Evolutionary conservation across 2,113 vertebrate genomes (phyloP).

Genomic region (Octodon degus): DNA sequence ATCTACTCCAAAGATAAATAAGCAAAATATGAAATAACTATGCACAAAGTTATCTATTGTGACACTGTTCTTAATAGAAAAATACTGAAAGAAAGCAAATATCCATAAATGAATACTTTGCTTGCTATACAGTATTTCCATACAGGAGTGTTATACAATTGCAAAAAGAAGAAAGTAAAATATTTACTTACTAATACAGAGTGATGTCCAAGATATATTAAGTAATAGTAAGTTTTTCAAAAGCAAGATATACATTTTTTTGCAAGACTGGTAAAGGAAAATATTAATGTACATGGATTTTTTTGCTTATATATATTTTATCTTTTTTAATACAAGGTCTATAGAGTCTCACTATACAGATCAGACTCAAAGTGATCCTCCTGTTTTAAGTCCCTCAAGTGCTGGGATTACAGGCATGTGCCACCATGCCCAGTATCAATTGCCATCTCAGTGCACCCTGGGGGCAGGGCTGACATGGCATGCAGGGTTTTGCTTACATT

Average conservation of each 20-base stretch:
- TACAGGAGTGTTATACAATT: background rate
- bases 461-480: no score
- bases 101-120: background rate
- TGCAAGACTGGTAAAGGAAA: background rate
- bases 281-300: background rate
- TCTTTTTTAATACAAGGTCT: no score
- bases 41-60: background rate
- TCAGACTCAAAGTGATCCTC: no score
- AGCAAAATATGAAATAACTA: slow-evolving; percentile 11
- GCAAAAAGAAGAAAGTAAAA: background rate
- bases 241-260: background rate
- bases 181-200: background rate
- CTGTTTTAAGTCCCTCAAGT: no score
- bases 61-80: background rate
- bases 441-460: no score
- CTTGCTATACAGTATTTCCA: background rate
- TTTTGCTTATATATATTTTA: background rate
- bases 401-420: no score
- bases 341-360: no score
- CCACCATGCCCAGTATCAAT: no score
- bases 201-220: background rate
- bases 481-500: background rate
- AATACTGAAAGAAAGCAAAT: background rate
- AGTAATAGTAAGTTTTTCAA: background rate
- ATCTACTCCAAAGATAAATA: slow-evolving; percentile 6